Percentiles rank a stretch among this genome's conserved stretches.
Conservation (phyloP, 2,888 invertebrate species). For the Noctua comes region DNA sequence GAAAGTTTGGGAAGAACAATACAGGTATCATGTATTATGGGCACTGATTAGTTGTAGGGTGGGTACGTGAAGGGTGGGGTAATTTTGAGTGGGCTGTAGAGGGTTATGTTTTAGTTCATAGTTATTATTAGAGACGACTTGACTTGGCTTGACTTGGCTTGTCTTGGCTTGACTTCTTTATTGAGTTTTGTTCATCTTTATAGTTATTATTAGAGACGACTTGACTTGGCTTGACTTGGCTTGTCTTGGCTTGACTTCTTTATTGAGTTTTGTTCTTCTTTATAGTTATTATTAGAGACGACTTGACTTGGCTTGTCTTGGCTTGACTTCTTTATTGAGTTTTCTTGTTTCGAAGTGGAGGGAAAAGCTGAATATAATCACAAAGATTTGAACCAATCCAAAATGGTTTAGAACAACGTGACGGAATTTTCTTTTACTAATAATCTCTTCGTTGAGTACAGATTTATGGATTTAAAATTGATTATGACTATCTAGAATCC, state of each 20-base stretch:
- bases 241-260: too few species aligned
- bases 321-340: too few species aligned
- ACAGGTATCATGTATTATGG: conserved; percentile 59
- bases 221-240: too few species aligned
- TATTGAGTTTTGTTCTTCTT: too few species aligned
- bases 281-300: too few species aligned
- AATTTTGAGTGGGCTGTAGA: conserved; percentile 31
- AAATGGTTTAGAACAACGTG: neutral
- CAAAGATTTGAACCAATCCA: neutral
- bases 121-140: neutral
- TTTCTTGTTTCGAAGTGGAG: neutral
- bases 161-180: too few species aligned
- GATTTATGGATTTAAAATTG: neutral
- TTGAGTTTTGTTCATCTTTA: too few species aligned
- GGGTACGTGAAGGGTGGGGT: conserved; percentile 12
- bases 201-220: too few species aligned
- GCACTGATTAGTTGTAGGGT: conserved; percentile 56
- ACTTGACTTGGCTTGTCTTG: too few species aligned
- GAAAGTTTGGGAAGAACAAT: conserved; percentile 71
- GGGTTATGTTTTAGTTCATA: neutral
- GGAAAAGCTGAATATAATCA: neutral
- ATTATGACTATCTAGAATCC: neutral
- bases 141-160: too few species aligned
- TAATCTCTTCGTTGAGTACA: neutral
- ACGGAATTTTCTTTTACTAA: neutral